Percentiles rank a stretch among this genome's conserved stretches.
Conservation (phyloP, 2,797 vertebrate genomes). For the Dendrocincla tyrannina region DNA sequence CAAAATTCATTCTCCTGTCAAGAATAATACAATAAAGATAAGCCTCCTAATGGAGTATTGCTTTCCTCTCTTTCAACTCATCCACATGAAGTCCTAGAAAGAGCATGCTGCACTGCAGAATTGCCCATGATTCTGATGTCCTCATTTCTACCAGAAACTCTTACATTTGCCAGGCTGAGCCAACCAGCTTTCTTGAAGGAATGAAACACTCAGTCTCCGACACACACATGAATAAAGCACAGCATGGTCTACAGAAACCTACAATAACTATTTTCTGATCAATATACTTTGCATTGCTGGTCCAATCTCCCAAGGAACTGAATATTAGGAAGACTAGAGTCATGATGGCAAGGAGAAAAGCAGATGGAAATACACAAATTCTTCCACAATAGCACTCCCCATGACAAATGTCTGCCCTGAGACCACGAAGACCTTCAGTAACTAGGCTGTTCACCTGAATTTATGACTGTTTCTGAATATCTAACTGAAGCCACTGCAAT, state of each 20-base stretch:
- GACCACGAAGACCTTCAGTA: background rate
- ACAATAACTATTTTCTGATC: background rate
- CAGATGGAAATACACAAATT: background rate
- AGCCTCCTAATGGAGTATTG: background rate
- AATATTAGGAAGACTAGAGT: background rate
- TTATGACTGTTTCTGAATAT: background rate
- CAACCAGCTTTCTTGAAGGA: background rate
- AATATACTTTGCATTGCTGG: background rate
- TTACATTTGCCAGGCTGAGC: background rate
- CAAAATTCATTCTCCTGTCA: background rate
- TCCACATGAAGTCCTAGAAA: background rate
- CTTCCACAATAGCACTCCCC: background rate
- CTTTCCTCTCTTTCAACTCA: background rate
- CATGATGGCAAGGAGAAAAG: background rate
- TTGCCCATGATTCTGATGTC: background rate
- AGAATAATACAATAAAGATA: background rate
- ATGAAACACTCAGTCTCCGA: background rate
- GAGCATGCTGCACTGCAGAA: background rate
- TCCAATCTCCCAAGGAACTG: background rate
- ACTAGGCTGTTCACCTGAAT: background rate
- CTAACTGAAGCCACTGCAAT: background rate
- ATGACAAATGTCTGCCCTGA: background rate
- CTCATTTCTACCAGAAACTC: background rate
- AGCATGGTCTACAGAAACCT: background rate
- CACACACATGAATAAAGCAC: background rate